These are phyloP conservation scores for Poeciliopsis gracilis DNA, from an alignment of 2,797 vertebrate genomes.

Conservation along the genomic window DNA sequence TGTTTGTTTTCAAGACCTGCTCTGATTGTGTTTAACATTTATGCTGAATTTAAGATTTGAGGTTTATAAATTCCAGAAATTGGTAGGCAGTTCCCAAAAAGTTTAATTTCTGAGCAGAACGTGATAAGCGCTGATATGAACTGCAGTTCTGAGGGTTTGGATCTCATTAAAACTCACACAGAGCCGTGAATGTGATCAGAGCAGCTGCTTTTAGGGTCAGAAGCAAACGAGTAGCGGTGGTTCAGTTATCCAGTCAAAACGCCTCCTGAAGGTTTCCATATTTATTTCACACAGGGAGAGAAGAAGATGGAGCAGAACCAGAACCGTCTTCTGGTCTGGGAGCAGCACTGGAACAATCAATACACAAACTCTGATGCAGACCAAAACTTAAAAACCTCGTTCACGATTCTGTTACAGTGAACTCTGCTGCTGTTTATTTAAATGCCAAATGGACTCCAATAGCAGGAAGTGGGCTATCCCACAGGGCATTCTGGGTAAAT, in stretches of 20 bases:
- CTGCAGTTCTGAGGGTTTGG: neutral
- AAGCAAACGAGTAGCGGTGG: neutral
- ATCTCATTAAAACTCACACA: neutral
- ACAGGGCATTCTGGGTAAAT: no score
- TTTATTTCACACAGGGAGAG: neutral
- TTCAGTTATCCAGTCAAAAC: neutral
- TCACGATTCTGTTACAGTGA: no score
- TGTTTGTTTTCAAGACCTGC: neutral
- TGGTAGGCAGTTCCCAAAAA: neutral
- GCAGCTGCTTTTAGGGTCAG: neutral
- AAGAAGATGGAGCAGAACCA: neutral
- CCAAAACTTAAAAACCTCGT: no score
- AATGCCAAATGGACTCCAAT: no score
- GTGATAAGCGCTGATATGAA: neutral
- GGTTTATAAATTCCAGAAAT: neutral
- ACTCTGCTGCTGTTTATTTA: no score
- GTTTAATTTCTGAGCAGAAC: neutral
- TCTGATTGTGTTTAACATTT: neutral
- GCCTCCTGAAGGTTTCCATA: neutral
- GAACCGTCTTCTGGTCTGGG: neutral
- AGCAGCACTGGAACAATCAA: neutral
- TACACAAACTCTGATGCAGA: neutral
- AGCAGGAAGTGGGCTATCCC: no score
- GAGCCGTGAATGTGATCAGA: neutral
- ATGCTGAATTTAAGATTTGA: neutral